Base-by-base conservation (phyloP, 2,113 vertebrate species). In the Corythoichthys intestinalis region DNA sequence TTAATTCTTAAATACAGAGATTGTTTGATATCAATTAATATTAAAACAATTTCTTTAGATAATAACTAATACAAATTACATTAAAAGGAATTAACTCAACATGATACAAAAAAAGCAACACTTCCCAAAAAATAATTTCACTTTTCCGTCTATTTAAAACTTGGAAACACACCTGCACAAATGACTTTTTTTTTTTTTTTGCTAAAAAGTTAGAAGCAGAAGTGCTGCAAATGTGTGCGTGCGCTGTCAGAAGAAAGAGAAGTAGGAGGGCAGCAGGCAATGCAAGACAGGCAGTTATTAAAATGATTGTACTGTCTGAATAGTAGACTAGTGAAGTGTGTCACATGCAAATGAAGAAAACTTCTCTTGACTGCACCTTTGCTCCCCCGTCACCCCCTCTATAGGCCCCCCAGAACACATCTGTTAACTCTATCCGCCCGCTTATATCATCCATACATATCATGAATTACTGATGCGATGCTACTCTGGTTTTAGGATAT, bases 311-410 rank as follows among this genome's bases (percentile, higher is more conserved):
- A 82, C 77, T 74, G 73, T 81, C 84, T 87, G 83, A 86, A 86
- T 85, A 83, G 80, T 81, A 81, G 86, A 86, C 82, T 87, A 88
- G 78, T 89, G 81, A 91, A 90, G 88, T 91, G 90, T 90, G 86
- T 84, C 88, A 83, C 76, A 89, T 91, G 89, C 85, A 91, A 91
- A 91, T 90, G 74, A 84, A 86, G 85, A 83, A 88, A 87, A 85
- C 80, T 85, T 88, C 86, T 89, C 73, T 61, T 75, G 75, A 73
- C 75, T 3, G 74, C 83, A 81, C 80, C 78, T 89, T 86, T 83
- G 68, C 79, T 80, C 82, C 76, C 77, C 67, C 77, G 67, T 76
- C 81, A 71, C 74, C 81, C 73, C 80, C 64, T 69, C 79, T 15
- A 66, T 50, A 59, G 70, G 65, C 76, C 83, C 77, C 69, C 75